A percentile compares a stretch with the other conserved stretches of the same genome.
phyloP scores from a whole-genome alignment of 2,113 vertebrate genomes.

The Gymnarchus niloticus region DNA sequence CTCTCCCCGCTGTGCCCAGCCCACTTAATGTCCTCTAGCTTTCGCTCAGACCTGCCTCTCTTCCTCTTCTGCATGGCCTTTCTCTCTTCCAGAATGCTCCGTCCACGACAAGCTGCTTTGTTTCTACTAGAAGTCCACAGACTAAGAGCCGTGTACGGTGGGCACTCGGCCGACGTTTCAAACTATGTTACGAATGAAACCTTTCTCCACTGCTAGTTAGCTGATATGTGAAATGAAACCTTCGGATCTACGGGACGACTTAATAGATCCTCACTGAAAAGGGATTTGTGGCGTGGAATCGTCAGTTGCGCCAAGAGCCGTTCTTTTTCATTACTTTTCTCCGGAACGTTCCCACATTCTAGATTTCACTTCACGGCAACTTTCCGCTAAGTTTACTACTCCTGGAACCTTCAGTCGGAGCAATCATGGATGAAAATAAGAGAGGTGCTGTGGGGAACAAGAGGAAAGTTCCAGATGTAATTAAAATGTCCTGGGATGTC shows the following conservation, averaged over 20 bases:
- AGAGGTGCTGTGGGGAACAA: slow-evolving; percentile 45
- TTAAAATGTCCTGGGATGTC: slow-evolving; percentile 62
- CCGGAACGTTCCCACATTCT: not conserved
- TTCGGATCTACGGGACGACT: not conserved
- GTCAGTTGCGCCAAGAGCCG: not conserved
- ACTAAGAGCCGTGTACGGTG: not conserved
- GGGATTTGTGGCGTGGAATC: not conserved
- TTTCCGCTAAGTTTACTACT: slow-evolving; percentile 29
- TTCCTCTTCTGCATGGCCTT: not conserved
- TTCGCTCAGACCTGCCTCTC: not conserved
- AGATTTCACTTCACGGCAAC: not conserved
- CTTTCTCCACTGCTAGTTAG: not conserved
- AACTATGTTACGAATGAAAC: not conserved
- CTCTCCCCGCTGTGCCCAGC: slow-evolving; percentile 9
- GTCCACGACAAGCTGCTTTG: not conserved
- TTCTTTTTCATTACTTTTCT: not conserved
- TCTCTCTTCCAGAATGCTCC: not conserved
- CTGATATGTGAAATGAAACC: not conserved
- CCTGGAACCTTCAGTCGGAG: slow-evolving; percentile 31
- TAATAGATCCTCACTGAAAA: slow-evolving; percentile 25
- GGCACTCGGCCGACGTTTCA: not conserved
- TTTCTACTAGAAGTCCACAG: not conserved
- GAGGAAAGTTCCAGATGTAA: slow-evolving; percentile 57
- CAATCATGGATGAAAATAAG: slow-evolving; percentile 16
- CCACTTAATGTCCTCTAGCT: not conserved